Evolutionary conservation across 2,797 vertebrate species (phyloP), one percentile per base, ranked within the genome.

Genomic region (Cynodonichthys magdalenae): DNA sequence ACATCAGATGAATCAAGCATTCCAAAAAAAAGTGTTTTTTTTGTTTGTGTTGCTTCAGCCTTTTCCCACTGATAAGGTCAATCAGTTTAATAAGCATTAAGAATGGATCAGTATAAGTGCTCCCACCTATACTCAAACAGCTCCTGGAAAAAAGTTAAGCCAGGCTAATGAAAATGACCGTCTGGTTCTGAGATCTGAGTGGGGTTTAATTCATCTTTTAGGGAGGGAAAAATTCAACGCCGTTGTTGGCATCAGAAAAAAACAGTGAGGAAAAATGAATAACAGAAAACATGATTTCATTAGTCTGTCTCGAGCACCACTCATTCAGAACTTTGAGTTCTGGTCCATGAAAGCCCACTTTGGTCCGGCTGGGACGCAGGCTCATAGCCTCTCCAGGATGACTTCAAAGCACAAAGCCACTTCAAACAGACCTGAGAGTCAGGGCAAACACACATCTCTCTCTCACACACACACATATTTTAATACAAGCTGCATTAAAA

Each of bases 371-470:
- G 75, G 72, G 74, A 69, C 71, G 49, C 69, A 19, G 24, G 61
- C 64, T 82, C 53, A 79, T 55, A 74, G 70, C 68, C 81, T 88
- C 80, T 88, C 75, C 74, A 88, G 74, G 80, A 70, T 75, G 80
- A 80, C 91, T 90, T 92, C 90, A 92, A 92, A 92, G 90, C 81
- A 80, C 62, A 76, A 81, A 83, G 83, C 79, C 75, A 87, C 90
- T 92, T 93, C 91, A 94, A 92, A 93, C 88, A 84, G 79, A 55
- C 66, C 73, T 9, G 44, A 74, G 84, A 89, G 80, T 86, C 84
- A 73, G 8, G 31, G 41, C 10, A 10, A 34, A 52, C 14, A 68
- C 51, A 2, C 62, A 2, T 20, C 47, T 14, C 44, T 5, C 54
- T 7, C 31, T 9, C 67, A 46, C 53, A 18, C 19, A 15, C 24